Base-by-base conservation (phyloP, 2,888 invertebrate species). In the Acrobasis suavella region DNA sequence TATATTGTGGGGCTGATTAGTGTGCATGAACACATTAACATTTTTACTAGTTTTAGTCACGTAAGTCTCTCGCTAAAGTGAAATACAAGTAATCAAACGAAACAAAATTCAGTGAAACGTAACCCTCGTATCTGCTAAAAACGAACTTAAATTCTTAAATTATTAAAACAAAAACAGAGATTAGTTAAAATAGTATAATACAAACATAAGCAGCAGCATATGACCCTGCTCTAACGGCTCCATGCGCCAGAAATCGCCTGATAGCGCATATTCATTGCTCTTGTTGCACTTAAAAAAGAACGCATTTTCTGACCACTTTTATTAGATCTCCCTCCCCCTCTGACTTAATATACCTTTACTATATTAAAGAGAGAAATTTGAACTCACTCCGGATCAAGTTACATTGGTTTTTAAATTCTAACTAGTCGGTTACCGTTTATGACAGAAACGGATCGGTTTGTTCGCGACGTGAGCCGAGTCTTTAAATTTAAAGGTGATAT, bases 261-360 rank as follows among this genome's bases (percentile, higher is more conserved):
- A 77, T 76, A 77, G 68, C 67, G 69, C 66, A 78, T 72, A 72
- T 78, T 78, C 75, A 76, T 69, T 70, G 65, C 65, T 62, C 65
- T 65, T 64, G 51, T 39, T 51, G 37, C 37, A 60, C 50, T 39
- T 39, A 50, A 60, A 60, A 58, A 56, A 56, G 17, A 42, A 56
- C 56, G 39, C 17, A 16, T 56, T 56, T 17, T 16, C 15, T 9
- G 16, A 12, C 56, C 56, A 42, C 37, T 42, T 7, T 38, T 38
- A 16, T 56, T 17, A 17, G 39, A 39, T 10, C 42, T 38, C 56
- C 16, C 1, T 12, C n/a, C 9, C 37, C 14, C 17, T 42, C 16
- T 42, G 9, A 12, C 8, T 55, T n/a, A 14, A 10, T 15, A 10
- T 54, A 7, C 39, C 10, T 39, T 10, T 6, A 16, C 9, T 3